Conservation (phyloP, 2,888 invertebrate genomes). For the Eristalinus sepulchralis region DNA sequence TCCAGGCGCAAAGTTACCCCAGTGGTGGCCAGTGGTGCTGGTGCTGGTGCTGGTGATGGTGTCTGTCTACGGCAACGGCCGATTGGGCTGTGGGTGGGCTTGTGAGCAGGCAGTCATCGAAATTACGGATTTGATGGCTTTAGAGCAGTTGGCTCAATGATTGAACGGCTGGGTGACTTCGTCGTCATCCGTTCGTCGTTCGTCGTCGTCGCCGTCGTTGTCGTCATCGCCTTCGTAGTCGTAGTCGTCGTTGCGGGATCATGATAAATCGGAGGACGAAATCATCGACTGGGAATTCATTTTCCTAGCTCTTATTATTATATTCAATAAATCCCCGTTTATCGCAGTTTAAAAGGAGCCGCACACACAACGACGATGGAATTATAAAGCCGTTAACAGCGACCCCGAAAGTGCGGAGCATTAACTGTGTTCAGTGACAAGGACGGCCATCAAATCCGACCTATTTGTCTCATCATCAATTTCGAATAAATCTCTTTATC, state of each 20-base stretch:
- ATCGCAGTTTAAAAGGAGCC: slow-evolving; percentile 68
- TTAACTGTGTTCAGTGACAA: slow-evolving; percentile 61
- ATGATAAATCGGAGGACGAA: slow-evolving; percentile 65
- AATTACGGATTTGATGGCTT: slow-evolving; percentile 64
- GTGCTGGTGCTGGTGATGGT: neutral
- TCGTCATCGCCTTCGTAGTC: neutral
- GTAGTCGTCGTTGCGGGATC: slow-evolving; percentile 56
- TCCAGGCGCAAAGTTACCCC: slow-evolving; percentile 9
- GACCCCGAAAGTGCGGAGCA: slow-evolving; percentile 60
- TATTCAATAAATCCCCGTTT: slow-evolving; percentile 71
- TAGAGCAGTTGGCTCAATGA: slow-evolving; percentile 62
- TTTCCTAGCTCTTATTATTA: slow-evolving; percentile 66
- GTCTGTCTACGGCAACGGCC: neutral
- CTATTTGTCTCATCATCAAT: slow-evolving; percentile 71
- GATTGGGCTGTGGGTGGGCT: neutral
- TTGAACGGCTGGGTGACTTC: slow-evolving; percentile 62
- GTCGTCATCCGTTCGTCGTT: slow-evolving; percentile 33
- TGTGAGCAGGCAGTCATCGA: slow-evolving; percentile 54
- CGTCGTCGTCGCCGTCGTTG: neutral
- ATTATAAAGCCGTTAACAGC: slow-evolving; percentile 70
- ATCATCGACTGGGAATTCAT: slow-evolving; percentile 67
- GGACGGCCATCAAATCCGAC: slow-evolving; percentile 67
- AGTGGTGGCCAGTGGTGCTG: slow-evolving; percentile 27
- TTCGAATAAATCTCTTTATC: slow-evolving; percentile 65
- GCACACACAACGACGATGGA: slow-evolving; percentile 64